Conservation (phyloP, 2,888 invertebrate genomes). For the Neoitamus cyanurus region DNA sequence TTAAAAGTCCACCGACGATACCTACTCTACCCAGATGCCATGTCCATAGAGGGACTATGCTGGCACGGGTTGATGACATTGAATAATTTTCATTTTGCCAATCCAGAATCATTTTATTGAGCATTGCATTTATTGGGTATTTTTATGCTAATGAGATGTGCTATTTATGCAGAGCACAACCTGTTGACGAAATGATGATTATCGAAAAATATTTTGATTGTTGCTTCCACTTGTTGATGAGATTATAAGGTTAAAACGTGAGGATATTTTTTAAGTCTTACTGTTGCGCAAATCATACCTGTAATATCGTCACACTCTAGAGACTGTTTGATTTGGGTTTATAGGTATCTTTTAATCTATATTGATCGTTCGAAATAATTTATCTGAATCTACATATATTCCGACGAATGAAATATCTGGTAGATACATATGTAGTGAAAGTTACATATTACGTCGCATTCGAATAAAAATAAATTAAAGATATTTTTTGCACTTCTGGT, state of each 20-base stretch:
- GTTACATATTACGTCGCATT: too few relatives aligned
- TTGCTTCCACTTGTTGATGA: background rate
- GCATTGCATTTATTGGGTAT: background rate
- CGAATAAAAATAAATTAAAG: too few relatives aligned
- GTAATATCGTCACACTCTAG: too few relatives aligned
- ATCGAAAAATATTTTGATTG: background rate
- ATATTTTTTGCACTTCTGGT: too few relatives aligned
- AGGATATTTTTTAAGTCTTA: background rate
- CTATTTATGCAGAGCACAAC: background rate
- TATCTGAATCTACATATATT: too few relatives aligned
- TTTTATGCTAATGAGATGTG: slow-evolving; percentile 10
- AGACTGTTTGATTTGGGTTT: too few relatives aligned
- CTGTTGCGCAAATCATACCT: background rate
- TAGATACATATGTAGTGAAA: too few relatives aligned
- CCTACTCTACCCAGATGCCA: background rate
- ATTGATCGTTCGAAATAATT: too few relatives aligned
- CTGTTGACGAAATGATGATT: background rate
- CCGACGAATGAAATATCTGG: too few relatives aligned
- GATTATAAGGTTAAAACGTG: background rate
- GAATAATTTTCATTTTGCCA: slow-evolving; percentile 26
- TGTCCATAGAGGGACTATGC: background rate
- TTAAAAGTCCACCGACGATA: background rate
- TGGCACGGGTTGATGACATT: slow-evolving; percentile 28
- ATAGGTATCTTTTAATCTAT: too few relatives aligned
- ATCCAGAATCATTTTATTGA: slow-evolving; percentile 26